Percentiles rank a stretch among this genome's conserved stretches.
Conservation (phyloP, 2,888 invertebrate genomes). For the Aspidiotus rigidus region DNA sequence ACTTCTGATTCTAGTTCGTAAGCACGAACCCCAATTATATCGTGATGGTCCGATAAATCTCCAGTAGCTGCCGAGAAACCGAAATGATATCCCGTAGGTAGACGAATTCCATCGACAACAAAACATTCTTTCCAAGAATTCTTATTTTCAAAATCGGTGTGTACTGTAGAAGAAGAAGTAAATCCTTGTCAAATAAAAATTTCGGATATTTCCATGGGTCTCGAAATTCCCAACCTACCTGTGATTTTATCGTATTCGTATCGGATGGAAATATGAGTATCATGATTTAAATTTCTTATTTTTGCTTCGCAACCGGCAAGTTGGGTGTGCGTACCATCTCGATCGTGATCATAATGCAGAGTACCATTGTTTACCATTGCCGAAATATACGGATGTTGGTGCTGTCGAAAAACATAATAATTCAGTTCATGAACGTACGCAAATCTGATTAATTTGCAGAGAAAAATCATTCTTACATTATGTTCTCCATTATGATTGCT, state of each 20-base stretch:
- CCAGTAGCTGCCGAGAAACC: slow-evolving; percentile 95
- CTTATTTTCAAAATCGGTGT: slow-evolving; percentile 82
- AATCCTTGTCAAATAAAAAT: slow-evolving; percentile 7
- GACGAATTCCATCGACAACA: slow-evolving; percentile 71
- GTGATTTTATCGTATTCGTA: slow-evolving; percentile 85
- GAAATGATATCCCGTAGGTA: slow-evolving; percentile 92
- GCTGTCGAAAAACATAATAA: slow-evolving; percentile 49
- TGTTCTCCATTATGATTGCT: slow-evolving; percentile 99
- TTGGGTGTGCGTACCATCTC: slow-evolving; percentile 96
- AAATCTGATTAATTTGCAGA: not conserved
- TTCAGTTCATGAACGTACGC: not conserved
- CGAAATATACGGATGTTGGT: slow-evolving; percentile 95
- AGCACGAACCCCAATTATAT: slow-evolving; percentile 80
- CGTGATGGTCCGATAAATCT: slow-evolving; percentile 93
- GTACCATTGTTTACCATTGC: slow-evolving; percentile 97
- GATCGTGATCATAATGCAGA: slow-evolving; percentile 92
- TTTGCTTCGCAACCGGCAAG: slow-evolving; percentile 94
- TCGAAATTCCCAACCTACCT: slow-evolving; percentile 46
- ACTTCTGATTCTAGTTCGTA: slow-evolving; percentile 78
- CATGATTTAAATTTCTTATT: slow-evolving; percentile 81
- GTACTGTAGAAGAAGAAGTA: slow-evolving; percentile 53
- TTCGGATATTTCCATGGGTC: not conserved
- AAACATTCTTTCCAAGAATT: slow-evolving; percentile 92
- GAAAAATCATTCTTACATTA: slow-evolving; percentile 59
- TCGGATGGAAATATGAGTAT: slow-evolving; percentile 80